Conservation (phyloP, 2,797 vertebrate species). For the Manis pentadactyla region DNA sequence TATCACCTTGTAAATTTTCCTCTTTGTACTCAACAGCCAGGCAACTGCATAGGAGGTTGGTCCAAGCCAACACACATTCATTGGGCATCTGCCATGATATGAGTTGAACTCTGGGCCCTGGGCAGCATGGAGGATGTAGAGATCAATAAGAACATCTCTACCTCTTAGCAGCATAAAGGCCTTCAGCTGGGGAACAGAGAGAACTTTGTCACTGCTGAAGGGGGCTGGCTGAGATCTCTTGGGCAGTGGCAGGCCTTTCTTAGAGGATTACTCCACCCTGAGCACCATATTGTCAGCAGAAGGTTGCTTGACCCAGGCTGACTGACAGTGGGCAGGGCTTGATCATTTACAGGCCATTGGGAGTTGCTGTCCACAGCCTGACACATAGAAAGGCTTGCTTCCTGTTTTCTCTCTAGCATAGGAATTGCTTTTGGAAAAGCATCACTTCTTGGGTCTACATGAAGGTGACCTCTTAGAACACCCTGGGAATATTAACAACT, state of each 20-base stretch:
- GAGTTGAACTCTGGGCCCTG: not conserved
- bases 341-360: not conserved
- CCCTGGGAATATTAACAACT: not conserved
- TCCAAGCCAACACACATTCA: not conserved
- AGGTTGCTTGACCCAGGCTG: not conserved
- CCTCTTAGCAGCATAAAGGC: not conserved
- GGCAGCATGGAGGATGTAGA: not conserved
- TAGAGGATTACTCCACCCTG: not conserved
- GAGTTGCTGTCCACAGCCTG: slow-evolving; percentile 54
- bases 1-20: slow-evolving; percentile 16
- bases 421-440: slow-evolving; percentile 5
- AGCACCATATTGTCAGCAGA: not conserved
- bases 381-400: slow-evolving; percentile 1
- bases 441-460: not conserved
- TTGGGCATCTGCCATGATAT: not conserved
- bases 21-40: slow-evolving; percentile 1
- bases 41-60: not conserved
- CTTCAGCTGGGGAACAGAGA: not conserved
- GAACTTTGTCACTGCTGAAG: not conserved
- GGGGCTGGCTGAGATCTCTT: not conserved
- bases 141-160: not conserved
- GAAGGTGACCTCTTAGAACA: not conserved
- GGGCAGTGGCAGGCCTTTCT: not conserved
- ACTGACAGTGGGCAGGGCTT: not conserved
- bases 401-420: not conserved